Base-by-base conservation (phyloP, 2,888 invertebrate species). In the Sphaerophoria rueppellii region DNA sequence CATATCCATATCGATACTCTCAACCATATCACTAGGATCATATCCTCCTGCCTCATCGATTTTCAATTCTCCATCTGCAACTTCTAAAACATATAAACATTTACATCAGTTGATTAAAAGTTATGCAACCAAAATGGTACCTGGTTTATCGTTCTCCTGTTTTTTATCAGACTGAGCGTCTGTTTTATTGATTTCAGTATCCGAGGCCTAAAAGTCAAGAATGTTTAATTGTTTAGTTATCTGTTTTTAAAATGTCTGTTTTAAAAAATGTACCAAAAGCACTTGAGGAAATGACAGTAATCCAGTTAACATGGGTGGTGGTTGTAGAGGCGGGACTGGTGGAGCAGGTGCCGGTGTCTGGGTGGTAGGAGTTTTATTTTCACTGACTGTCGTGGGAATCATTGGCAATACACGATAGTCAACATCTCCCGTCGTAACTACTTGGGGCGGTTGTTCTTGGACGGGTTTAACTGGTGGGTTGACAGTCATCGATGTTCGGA, bases 1-100 rank as follows among this genome's bases (percentile, higher is more conserved):
- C 90, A 97, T 93, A 87, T 97, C 97, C 96, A 97, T 97, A 87
- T 97, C 97, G 79, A 96, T 95, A 89, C 95, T 95, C 89, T 96
- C 95, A 4, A 95, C 95, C 89, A 95, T 96, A 88, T 96, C 96
- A 11, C 94, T 91, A 0, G 93, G 93, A 60, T 91, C 91, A 87
- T 91, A 91, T 34, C 86, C 24, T 24, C 24, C 85, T 1, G 88
- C 87, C 77, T 91, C 91, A n/a, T 91, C 89, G 40, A 88, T 89
- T 67, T 89, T 90, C 24, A 24, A 24, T 24, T 24, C 24, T 9
- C 88, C 87, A 71, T 89, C 91, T 43, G 90, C 89, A 58, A 90
- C 89, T 37, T 89, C 89, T 24, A 24, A 4, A 7, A 34, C 43
- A 0, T 12, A 55, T n/a, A 54, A 60, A 57, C 14, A 40, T 65